phyloP scores from a whole-genome alignment of 2,797 vertebrate species.

The Heterohyrax brucei region DNA sequence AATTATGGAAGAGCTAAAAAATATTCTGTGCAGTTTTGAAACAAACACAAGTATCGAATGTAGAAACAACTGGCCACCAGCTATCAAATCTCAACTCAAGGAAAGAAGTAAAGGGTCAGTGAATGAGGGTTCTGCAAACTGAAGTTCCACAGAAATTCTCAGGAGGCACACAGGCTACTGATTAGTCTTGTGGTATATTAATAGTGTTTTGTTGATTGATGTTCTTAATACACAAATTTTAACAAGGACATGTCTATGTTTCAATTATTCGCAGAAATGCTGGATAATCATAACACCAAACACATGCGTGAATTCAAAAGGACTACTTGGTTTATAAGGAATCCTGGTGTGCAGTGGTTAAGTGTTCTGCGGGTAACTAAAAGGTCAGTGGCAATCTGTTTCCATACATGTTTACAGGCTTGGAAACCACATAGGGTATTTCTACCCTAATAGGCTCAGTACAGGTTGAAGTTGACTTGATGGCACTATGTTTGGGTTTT shows the following conservation, averaged over 20 bases:
- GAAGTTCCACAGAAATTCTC: background rate
- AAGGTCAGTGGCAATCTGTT: too few species aligned
- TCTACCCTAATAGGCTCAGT: too few species aligned
- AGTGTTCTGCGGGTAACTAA: too few species aligned
- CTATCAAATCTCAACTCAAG: background rate
- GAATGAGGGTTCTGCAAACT: background rate
- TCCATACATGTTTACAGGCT: too few species aligned
- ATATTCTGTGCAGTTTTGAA: background rate
- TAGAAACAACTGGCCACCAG: conserved; percentile 29
- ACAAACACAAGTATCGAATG: background rate
- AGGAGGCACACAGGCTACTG: background rate
- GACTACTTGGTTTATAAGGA: background rate
- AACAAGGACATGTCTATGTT: conserved; percentile 54
- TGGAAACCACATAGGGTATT: too few species aligned
- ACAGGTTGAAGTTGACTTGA: too few species aligned
- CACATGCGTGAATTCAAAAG: conserved; percentile 17
- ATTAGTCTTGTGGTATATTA: background rate
- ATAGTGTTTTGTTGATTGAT: conserved; percentile 41
- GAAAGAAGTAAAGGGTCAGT: background rate
- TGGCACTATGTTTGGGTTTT: too few species aligned
- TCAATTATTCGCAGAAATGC: conserved; percentile 40
- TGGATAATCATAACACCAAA: background rate
- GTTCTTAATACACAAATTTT: conserved; percentile 61
- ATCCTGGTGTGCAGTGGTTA: too few species aligned
- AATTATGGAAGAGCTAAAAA: background rate